Conservation (phyloP, 2,113 vertebrate species). For the Takifugu flavidus region DNA sequence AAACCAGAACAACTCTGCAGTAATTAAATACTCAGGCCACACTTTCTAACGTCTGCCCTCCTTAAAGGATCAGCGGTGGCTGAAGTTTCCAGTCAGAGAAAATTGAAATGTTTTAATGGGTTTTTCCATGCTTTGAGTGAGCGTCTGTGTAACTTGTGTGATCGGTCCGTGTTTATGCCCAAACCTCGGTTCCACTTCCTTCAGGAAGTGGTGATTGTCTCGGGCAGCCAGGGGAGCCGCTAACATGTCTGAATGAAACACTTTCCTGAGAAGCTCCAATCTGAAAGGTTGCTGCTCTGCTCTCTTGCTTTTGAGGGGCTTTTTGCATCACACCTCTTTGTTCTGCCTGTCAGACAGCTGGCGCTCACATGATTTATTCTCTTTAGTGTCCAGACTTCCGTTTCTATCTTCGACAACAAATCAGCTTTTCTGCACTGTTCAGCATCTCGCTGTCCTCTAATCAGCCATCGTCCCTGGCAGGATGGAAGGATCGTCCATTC, state of each 20-base stretch:
- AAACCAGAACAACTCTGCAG: conserved; percentile 4
- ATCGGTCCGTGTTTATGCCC: conserved; percentile 5
- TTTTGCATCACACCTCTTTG: conserved; percentile 26
- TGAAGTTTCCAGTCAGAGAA: conserved; percentile 6
- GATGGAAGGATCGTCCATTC: conserved; percentile 7
- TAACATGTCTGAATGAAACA: conserved; percentile 7
- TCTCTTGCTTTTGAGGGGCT: conserved; percentile 2
- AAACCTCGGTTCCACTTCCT: neutral
- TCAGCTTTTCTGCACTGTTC: conserved; percentile 14
- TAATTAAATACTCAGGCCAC: conserved; percentile 37
- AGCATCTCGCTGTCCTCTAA: conserved; percentile 8
- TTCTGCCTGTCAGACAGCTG: conserved; percentile 23
- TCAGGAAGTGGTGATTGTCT: neutral
- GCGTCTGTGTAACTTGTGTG: neutral
- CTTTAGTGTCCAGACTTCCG: conserved; percentile 40
- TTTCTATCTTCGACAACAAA: conserved; percentile 34
- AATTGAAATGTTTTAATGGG: neutral
- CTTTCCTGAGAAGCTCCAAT: conserved; percentile 11
- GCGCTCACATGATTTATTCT: conserved; percentile 49
- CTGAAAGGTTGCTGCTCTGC: conserved; percentile 1
- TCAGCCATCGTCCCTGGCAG: conserved; percentile 1
- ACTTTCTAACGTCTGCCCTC: conserved; percentile 22
- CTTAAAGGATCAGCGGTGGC: conserved; percentile 12
- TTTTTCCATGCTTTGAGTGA: neutral
- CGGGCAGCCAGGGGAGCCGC: neutral